Base-by-base conservation (phyloP, 2,888 invertebrate genomes). In the Salpingus planirostris region DNA sequence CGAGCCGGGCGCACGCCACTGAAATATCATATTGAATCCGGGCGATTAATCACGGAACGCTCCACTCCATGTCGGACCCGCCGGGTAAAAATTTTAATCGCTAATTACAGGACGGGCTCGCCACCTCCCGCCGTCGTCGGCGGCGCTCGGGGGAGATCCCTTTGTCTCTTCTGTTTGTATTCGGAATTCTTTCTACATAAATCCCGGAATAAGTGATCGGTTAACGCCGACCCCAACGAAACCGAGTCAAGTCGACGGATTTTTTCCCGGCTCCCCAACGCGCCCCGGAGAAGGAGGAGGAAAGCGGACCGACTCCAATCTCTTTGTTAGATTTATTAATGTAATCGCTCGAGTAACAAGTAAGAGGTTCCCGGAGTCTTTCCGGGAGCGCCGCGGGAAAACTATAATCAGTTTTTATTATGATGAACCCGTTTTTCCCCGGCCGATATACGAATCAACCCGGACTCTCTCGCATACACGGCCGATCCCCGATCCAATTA, bases 191-290 rank as follows among this genome's bases (percentile, higher is more conserved):
- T 55, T 51, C 57, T 49, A 59, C 64, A 64, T 63, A 64, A 64
- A 64, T 64, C 62, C 55, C 49, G 49, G 55, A 58, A 62, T 62
- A 64, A 64, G 62, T 60, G 64, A 64, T 63, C 62, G 62, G 64
- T 63, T 63, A 60, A 54, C 62, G 52, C 60, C 54, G 56, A 60
- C 63, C 61, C 62, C 60, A n/a, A n/a, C n/a, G n/a, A n/a, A n/a
- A n/a, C n/a, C n/a, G n/a, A n/a, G n/a, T n/a, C n/a, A n/a, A 58
- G 60, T 54, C 54, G 47, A 44, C 62, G 62, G 61, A 62, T 61
- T 62, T 63, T 62, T 62, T 55, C 53, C n/a, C n/a, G n/a, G n/a
- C n/a, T n/a, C n/a, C n/a, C n/a, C n/a, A n/a, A n/a, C n/a, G n/a
- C n/a, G 52, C 55, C 61, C 61, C 48, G 54, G n/a, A n/a, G n/a